phyloP scores from a whole-genome alignment of 2,888 invertebrate species.

The Meliscaeva auricollis region DNA sequence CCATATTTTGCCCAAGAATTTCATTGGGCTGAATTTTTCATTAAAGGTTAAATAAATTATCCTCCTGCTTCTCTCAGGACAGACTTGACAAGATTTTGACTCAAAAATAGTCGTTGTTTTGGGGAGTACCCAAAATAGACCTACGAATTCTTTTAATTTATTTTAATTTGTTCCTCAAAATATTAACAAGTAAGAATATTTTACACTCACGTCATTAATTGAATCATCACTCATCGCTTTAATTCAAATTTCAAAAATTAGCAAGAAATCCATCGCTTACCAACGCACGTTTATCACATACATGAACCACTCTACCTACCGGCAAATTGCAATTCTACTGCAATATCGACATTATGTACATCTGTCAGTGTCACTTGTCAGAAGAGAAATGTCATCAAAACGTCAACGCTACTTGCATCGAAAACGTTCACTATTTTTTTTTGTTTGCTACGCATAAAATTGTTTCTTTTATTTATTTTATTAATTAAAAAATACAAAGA shows the following conservation, averaged over 20 bases:
- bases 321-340: not conserved
- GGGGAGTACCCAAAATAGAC: too few species aligned
- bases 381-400: slow-evolving; percentile 29
- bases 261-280: not conserved
- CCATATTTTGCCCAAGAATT: too few species aligned
- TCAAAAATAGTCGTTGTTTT: too few species aligned
- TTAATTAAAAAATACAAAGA: not conserved
- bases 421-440: slow-evolving; percentile 31
- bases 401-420: slow-evolving; percentile 21
- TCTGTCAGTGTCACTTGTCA: not conserved
- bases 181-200: too few species aligned
- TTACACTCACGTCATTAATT: too few species aligned
- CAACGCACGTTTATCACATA: slow-evolving; percentile 31
- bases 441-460: slow-evolving; percentile 42
- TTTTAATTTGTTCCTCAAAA: too few species aligned
- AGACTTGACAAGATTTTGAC: too few species aligned
- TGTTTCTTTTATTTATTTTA: not conserved
- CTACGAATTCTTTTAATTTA: too few species aligned
- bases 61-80: too few species aligned
- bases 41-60: too few species aligned
- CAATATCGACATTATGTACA: not conserved
- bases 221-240: too few species aligned
- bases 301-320: not conserved
- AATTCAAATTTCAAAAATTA: slow-evolving; percentile 26
- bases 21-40: too few species aligned